Evolutionary conservation across 2,113 vertebrate species (phyloP).

Genomic region (Xiphorhynchus elegans): DNA sequence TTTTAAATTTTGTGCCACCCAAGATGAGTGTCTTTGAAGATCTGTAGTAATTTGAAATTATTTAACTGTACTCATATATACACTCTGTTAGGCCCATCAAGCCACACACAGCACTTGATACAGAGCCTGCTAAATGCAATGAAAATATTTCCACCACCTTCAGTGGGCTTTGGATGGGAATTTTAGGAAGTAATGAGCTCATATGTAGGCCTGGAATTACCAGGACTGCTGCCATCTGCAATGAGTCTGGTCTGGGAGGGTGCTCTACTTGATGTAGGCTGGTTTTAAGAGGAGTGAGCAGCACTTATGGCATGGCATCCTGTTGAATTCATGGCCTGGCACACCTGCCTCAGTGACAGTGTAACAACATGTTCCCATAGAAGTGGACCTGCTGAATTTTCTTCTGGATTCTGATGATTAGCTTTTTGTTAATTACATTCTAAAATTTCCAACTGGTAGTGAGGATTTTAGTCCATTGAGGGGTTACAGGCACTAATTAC

Average conservation of each 20-base stretch:
- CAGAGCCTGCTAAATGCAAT: neutral
- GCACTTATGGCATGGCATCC: neutral
- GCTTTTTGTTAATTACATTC: neutral
- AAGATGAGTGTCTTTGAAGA: slow-evolving; percentile 33
- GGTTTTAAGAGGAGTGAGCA: neutral
- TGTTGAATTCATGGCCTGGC: neutral
- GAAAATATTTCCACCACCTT: neutral
- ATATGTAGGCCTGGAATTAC: neutral
- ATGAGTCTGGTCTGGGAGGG: neutral
- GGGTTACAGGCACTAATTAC: neutral
- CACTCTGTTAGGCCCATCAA: neutral
- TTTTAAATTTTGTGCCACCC: neutral
- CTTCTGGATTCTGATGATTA: neutral
- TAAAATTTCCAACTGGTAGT: neutral
- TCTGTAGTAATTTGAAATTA: neutral
- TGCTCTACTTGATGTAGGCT: neutral
- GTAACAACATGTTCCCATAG: neutral
- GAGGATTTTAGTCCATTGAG: neutral
- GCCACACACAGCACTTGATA: neutral
- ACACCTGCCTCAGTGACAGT: neutral
- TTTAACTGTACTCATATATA: neutral
- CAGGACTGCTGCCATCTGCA: neutral
- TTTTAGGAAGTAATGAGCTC: neutral
- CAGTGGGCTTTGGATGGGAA: neutral
- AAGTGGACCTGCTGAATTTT: neutral